phyloP scores from a whole-genome alignment of 1,140 invertebrate species.

The Leptopilina clavipes region DNA sequence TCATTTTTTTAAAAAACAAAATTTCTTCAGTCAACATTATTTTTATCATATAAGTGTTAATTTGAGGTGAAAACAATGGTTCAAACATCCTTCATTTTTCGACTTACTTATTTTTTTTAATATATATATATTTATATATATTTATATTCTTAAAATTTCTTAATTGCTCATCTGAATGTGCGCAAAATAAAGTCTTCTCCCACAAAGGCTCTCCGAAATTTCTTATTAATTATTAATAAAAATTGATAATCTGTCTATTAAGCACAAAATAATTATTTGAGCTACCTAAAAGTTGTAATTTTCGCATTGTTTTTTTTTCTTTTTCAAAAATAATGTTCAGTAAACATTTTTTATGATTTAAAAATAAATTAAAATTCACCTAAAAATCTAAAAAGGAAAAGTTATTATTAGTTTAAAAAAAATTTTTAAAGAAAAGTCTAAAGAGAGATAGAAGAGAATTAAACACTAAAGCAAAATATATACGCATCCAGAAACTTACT shows the following conservation, averaged over 20 bases:
- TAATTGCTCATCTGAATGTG: not conserved
- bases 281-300: conserved; percentile 1
- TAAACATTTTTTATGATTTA: not conserved
- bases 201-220: conserved; percentile 14
- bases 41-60: no score
- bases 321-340: not conserved
- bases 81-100: no score
- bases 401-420: no score
- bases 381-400: not conserved
- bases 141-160: not conserved
- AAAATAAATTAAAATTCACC: not conserved
- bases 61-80: no score
- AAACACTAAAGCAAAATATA: not conserved
- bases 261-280: not conserved
- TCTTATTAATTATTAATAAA: conserved; percentile 1
- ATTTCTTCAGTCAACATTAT: no score
- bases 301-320: no score
- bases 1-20: no score
- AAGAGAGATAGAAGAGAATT: not conserved
- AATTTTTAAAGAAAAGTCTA: not conserved
- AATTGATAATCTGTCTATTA: not conserved
- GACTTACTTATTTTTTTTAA: no score
- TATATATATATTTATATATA: no score
- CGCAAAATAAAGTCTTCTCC: conserved; percentile 27
- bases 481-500: not conserved